Base-by-base conservation (phyloP, 2,888 invertebrate species). In the Disparrhopalites patrizii region DNA sequence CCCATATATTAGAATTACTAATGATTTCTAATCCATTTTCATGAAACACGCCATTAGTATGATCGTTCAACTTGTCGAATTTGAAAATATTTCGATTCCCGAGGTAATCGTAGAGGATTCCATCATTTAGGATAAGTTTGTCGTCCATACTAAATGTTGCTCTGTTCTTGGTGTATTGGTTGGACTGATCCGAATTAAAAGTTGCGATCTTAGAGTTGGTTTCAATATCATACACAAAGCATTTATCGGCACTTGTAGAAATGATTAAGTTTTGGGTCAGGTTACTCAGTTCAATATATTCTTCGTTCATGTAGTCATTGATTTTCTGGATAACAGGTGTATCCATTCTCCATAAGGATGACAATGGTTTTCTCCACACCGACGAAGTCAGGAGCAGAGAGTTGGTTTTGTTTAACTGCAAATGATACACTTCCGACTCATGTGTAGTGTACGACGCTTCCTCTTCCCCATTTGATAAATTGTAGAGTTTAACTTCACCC, bases 1-100 rank as follows among this genome's bases (percentile, higher is more conserved):
- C 99, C 98, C 98, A 99, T 62, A 98, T 93, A 85, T 99, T 97
- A 0, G 96, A 93, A 78, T 98, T 98, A 63, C 97, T 94, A 77
- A 99, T 91, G 43, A 96, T 92, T 82, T 97, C 96, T 69, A 93
- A 82, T 0, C 95, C 95, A 78, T 93, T 93, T 0, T 96, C 96
- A 83, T 97, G 96, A 77, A 98, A 98, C 5, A 94, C 90, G 0
- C 97, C 98, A 77, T 93, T 96, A 65, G 95, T 86, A 47, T 89
- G 89, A 78, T 94, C 91, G 82, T 97, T 98, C 36, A 99, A 83
- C 80, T 98, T 98, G 81, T 99, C 99, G 78, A 99, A 92, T 79
- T 97, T 96, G 81, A 97, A 96, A 52, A 99, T 89, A 74, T 91
- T 87, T 77, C 89, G 90, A 23, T 90, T 90, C 0, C 89, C 85